Conservation (phyloP, 1,140 invertebrate species). For the Manduca sexta region DNA sequence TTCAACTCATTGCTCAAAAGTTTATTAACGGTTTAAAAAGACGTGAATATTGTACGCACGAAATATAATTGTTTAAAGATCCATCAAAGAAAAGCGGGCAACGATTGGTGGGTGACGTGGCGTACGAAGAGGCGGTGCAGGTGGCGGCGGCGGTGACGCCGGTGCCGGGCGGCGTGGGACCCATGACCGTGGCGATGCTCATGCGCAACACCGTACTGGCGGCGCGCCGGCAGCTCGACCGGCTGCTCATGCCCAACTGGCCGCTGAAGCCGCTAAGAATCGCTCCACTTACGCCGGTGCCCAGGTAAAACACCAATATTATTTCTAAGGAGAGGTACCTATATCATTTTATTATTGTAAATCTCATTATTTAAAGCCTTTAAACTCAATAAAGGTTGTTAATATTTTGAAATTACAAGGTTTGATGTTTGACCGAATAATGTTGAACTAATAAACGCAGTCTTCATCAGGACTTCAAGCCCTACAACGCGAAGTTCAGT, state of each 20-base stretch:
- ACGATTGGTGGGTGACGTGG: conserved; percentile 96
- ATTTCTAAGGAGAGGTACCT: too few relatives aligned
- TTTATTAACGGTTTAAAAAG: too few relatives aligned
- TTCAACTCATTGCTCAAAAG: too few relatives aligned
- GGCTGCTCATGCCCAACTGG: conserved; percentile 76
- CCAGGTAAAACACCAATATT: conserved; percentile 78
- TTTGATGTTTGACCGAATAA: too few relatives aligned
- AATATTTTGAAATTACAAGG: too few relatives aligned
- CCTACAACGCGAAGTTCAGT: too few relatives aligned
- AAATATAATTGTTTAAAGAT: conserved; percentile 75
- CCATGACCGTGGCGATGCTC: conserved; percentile 99
- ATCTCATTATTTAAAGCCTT: too few relatives aligned
- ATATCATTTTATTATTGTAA: too few relatives aligned
- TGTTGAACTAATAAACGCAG: too few relatives aligned
- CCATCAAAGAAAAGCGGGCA: conserved; percentile 86
- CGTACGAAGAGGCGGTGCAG: conserved; percentile 84
- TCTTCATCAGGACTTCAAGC: too few relatives aligned
- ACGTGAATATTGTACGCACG: too few relatives aligned
- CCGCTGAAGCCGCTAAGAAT: conserved; percentile 77
- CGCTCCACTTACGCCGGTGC: conserved; percentile 78
- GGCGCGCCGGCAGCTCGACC: conserved; percentile 78
- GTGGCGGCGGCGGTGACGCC: conserved; percentile 95
- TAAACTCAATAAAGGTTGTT: too few relatives aligned
- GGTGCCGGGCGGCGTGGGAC: conserved; percentile 98
- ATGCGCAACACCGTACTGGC: conserved; percentile 95